Percentiles rank a stretch among this genome's conserved stretches.
phyloP scores from a whole-genome alignment of 1,140 invertebrate species.

The Andrena cerasifolii region DNA sequence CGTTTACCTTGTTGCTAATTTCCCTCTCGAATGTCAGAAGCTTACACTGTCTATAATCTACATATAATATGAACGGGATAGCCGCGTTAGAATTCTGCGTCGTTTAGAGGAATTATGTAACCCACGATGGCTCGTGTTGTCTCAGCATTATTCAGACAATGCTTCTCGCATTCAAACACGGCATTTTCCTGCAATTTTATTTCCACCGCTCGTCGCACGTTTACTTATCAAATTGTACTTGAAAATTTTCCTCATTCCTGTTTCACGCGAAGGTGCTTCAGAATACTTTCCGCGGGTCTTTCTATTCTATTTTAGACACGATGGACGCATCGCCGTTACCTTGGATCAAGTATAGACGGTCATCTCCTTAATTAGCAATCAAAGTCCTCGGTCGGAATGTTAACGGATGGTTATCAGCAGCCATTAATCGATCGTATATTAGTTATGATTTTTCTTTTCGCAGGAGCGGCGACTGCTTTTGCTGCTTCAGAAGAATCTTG shows the following conservation, averaged over 20 bases:
- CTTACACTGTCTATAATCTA: not conserved
- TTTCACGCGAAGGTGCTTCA: not conserved
- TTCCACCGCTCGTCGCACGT: not conserved
- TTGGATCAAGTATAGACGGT: conserved; percentile 29
- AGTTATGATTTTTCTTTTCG: conserved; percentile 21
- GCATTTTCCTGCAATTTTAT: not conserved
- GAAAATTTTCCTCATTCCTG: not conserved
- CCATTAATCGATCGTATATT: conserved; percentile 30
- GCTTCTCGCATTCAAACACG: not conserved
- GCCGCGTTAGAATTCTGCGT: not conserved
- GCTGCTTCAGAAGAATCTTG: not conserved
- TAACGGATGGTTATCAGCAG: conserved; percentile 32
- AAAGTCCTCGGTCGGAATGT: conserved; percentile 49
- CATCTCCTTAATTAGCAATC: conserved; percentile 48
- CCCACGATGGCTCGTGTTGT: not conserved
- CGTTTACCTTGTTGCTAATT: not conserved
- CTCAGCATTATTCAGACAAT: not conserved
- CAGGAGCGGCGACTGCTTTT: not conserved
- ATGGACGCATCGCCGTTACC: conserved; percentile 1
- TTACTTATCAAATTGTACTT: too few species aligned
- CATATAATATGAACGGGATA: too few species aligned
- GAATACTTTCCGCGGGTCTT: conserved; percentile 21
- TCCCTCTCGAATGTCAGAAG: not conserved
- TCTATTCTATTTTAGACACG: conserved; percentile 23
- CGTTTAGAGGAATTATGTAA: not conserved